Base-by-base conservation (phyloP, 1,140 invertebrate genomes). In the Harpegnathos saltator region DNA sequence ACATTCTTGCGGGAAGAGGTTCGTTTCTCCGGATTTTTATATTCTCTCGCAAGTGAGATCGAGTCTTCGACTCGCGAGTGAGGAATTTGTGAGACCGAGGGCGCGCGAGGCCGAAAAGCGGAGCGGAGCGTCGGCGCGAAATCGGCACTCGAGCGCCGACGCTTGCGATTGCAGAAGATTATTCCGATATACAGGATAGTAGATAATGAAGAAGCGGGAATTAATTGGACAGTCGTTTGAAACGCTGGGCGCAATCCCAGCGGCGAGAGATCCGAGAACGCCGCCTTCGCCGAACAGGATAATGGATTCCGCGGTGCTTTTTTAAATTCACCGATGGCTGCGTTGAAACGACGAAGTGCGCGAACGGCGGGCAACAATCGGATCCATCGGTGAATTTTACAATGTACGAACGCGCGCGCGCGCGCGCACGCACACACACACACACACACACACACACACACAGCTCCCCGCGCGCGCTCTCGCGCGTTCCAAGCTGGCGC, bases 351-450 rank as follows among this genome's bases (percentile, higher is more conserved):
- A n/a, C n/a, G n/a, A n/a, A 29, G 58, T 50, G 48, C 54, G 44
- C 62, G 63, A 56, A 48, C 73, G 29, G 22, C 52, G 52, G 52
- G 33, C 52, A 9, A 14, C 52, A 69, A 80, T 71, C 75, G 52
- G 22, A 69, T 80, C 52, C 65, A 48, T 71, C 65, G 65, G 75
- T 59, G 38, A 80, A 80, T 80, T 80, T 80, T 71, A 80, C 65
- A 54, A 78, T n/a, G n/a, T n/a, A n/a, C n/a, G n/a, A n/a, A n/a
- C n/a, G n/a, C n/a, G n/a, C n/a, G n/a, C n/a, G n/a, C n/a, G n/a
- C n/a, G n/a, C n/a, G n/a, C n/a, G n/a, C n/a, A n/a, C n/a, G n/a
- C 33, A 24, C 44, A 61, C 58, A 26, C 12, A 26, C 72, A 7
- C 22, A 61, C 33, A 24, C 44, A 61, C 58, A 26, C 12, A 26